Conservation (phyloP, 2,888 invertebrate genomes). For the Mythimna ferrago region DNA sequence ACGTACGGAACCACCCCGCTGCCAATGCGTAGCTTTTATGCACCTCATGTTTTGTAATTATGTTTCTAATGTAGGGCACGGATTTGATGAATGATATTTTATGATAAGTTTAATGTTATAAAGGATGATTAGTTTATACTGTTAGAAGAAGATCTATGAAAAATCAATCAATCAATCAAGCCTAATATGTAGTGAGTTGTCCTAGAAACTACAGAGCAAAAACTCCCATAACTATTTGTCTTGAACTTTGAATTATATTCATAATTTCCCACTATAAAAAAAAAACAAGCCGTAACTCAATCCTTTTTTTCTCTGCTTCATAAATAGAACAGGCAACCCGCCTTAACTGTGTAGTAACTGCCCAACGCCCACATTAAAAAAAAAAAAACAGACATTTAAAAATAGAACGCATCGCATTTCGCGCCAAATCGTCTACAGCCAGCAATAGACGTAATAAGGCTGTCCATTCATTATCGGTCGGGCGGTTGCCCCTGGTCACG, state of each 20-base stretch:
- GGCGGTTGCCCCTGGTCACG: slow-evolving; percentile 53
- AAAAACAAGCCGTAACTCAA: neutral
- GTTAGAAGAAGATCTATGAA: neutral
- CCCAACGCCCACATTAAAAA: neutral
- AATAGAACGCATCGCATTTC: slow-evolving; percentile 45
- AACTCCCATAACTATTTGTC: no score
- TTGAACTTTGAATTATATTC: no score
- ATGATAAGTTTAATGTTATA: slow-evolving; percentile 4
- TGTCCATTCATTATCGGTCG: slow-evolving; percentile 61
- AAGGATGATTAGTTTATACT: neutral
- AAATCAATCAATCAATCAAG: no score
- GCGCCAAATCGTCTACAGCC: slow-evolving; percentile 59
- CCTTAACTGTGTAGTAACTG: neutral
- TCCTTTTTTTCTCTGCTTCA: neutral
- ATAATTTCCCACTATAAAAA: neutral
- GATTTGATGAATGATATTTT: slow-evolving; percentile 42
- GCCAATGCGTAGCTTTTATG: slow-evolving; percentile 55
- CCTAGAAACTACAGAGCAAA: neutral
- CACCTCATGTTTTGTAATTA: slow-evolving; percentile 58
- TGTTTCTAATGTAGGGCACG: slow-evolving; percentile 33
- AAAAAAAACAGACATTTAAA: slow-evolving; percentile 30
- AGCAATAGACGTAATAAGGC: slow-evolving; percentile 53
- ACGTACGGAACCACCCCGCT: slow-evolving; percentile 49
- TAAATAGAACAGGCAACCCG: neutral
- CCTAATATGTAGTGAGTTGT: no score